Evolutionary conservation across 2,113 vertebrate species (phyloP).

Genomic region (Catharus bicknelli): DNA sequence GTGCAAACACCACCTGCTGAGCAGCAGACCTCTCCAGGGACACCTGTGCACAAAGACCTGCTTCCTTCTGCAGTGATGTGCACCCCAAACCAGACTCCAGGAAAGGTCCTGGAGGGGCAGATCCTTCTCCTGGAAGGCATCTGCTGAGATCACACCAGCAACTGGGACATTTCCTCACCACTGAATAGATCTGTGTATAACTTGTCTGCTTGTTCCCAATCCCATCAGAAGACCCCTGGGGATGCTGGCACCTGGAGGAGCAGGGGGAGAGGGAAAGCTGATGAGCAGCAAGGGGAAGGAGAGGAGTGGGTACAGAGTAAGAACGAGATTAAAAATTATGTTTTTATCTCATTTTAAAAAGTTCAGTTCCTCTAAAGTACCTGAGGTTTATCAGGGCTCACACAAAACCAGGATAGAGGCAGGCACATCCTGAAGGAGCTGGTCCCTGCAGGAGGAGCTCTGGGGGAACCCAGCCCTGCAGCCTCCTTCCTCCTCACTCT

Average conservation of each 20-base stretch:
- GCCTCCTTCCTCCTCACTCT: background rate
- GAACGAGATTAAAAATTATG: background rate
- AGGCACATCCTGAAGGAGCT: background rate
- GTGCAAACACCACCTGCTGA: background rate
- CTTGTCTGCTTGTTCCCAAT: accelerated
- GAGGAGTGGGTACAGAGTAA: background rate
- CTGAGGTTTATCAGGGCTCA: background rate
- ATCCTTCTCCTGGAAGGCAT: background rate
- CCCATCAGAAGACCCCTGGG: background rate
- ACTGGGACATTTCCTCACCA: accelerated
- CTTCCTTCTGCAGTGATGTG: background rate
- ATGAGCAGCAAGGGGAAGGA: background rate
- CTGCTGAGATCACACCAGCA: background rate
- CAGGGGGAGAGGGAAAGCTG: background rate
- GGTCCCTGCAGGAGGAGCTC: background rate
- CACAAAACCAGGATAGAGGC: background rate
- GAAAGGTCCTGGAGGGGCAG: background rate
- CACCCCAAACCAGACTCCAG: background rate
- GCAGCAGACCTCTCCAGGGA: background rate
- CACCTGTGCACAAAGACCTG: background rate
- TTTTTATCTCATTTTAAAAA: no score
- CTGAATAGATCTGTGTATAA: accelerated
- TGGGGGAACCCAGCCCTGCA: background rate
- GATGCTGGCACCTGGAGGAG: background rate
- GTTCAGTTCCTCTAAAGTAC: background rate